Evolutionary conservation across 2,113 vertebrate species (phyloP).

Genomic region (Stegastes partitus): DNA sequence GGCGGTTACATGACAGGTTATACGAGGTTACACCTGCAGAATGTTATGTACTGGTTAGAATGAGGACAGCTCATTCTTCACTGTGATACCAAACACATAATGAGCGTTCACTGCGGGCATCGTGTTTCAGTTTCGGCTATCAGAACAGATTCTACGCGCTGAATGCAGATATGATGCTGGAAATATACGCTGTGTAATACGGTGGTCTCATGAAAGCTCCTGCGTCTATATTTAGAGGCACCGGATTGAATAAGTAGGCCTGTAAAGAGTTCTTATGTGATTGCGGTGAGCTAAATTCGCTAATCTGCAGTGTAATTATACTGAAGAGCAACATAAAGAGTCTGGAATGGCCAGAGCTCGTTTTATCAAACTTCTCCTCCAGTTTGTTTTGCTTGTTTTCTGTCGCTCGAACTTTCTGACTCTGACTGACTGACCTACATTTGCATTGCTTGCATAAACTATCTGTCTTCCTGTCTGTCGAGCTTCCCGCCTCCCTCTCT

Average conservation of each 20-base stretch:
- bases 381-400: background rate
- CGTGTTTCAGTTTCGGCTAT: too few species aligned
- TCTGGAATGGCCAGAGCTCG: background rate
- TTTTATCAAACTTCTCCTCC: background rate
- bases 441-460: conserved; percentile 41
- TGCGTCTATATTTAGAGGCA: conserved; percentile 34
- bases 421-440: conserved; percentile 54
- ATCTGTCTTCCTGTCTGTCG: conserved; percentile 7
- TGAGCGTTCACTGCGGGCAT: too few species aligned
- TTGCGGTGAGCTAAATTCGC: background rate
- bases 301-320: conserved; percentile 39
- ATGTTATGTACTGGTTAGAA: too few species aligned
- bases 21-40: too few species aligned
- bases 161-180: too few species aligned
- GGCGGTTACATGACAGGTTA: too few species aligned
- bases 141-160: too few species aligned
- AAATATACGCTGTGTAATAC: background rate
- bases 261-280: conserved; percentile 14
- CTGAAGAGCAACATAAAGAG: conserved; percentile 4
- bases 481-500: background rate
- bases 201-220: conserved; percentile 12
- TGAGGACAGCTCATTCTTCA: too few species aligned
- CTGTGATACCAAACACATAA: too few species aligned
- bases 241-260: background rate
- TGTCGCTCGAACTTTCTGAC: conserved; percentile 2